Base-by-base conservation (phyloP, 1,140 invertebrate genomes). In the Calliphora vicina region DNA sequence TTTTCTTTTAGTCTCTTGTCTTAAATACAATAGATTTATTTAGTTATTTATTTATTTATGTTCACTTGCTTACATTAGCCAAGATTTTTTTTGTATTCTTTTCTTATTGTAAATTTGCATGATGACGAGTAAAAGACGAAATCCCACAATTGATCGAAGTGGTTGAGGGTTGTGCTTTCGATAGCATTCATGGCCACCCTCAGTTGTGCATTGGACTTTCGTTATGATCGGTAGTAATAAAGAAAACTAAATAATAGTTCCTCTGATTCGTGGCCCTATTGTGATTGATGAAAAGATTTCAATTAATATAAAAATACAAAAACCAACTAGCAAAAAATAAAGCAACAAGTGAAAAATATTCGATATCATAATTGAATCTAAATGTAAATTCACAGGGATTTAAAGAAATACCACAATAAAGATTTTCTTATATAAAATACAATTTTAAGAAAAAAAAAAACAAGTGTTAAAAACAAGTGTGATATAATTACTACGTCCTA, bases 221-320 rank as follows among this genome's bases (percentile, higher is more conserved):
- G 74, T 78, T 78, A 78, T 43, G 35, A 78, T 78, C 74, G 74
- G 74, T 78, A 78, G 74, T 78, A 45, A 78, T 67, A 23, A 67
- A 20, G n/a, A 57, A 57, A 17, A 57, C 50, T 5, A 67, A 23
- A 23, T 23, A 23, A 67, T 67, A 4, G 45, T 67, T 67, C n/a
- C n/a, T 25, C 35, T 50, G 12, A 3, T 50, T 17, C 45, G 10
- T 67, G 61, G n/a, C 61, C 6, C 20, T 23, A 57, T n/a, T n/a
- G 61, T 67, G 61, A 67, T 67, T 67, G 61, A 67, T 57, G 8
- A 57, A n/a, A 57, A 57, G n/a, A 15, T 57, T n/a, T 17, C 0
- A 57, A 15, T 67, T 67, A 23, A 67, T 23, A 67, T 67, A 20
- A 23, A 67, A 67, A 3, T 10, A 57, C 15, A n/a, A 17, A 17